These are phyloP conservation scores for Flexamia atlantica DNA, from an alignment of 2,888 invertebrate species.

Conservation along the genomic window DNA sequence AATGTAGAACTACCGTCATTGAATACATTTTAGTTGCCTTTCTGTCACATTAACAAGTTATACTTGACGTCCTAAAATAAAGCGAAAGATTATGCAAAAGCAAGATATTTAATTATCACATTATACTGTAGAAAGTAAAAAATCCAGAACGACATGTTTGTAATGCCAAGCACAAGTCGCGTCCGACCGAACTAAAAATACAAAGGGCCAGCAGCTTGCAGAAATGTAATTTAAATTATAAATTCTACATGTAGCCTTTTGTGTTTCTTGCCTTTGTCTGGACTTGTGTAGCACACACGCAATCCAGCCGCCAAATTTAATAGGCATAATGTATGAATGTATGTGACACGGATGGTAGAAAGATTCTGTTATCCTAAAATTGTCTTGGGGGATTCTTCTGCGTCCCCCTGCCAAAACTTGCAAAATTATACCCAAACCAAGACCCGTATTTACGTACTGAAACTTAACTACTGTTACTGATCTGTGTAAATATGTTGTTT, in stretches of 20 bases:
- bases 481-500: too few species aligned
- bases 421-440: conserved; percentile 7
- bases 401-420: background rate
- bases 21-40: too few species aligned
- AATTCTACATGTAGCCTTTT: conserved; percentile 60
- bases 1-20: too few species aligned
- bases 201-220: conserved; percentile 27
- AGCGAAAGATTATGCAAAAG: conserved; percentile 10
- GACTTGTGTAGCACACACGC: conserved; percentile 45
- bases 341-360: conserved; percentile 55
- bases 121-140: conserved; percentile 37
- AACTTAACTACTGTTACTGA: too few species aligned
- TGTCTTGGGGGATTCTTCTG: background rate
- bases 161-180: conserved; percentile 43
- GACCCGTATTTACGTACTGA: background rate
- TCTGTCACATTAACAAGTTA: too few species aligned
- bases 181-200: conserved; percentile 35
- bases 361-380: conserved; percentile 44
- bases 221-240: conserved; percentile 60
- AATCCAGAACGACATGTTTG: conserved; percentile 33
- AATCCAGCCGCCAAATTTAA: conserved; percentile 53
- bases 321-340: conserved; percentile 55
- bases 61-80: background rate
- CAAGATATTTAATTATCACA: conserved; percentile 22
- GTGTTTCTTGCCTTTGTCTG: conserved; percentile 58